Conservation (phyloP, 2,888 invertebrate genomes). For the Acanthosepion esculentum region DNA sequence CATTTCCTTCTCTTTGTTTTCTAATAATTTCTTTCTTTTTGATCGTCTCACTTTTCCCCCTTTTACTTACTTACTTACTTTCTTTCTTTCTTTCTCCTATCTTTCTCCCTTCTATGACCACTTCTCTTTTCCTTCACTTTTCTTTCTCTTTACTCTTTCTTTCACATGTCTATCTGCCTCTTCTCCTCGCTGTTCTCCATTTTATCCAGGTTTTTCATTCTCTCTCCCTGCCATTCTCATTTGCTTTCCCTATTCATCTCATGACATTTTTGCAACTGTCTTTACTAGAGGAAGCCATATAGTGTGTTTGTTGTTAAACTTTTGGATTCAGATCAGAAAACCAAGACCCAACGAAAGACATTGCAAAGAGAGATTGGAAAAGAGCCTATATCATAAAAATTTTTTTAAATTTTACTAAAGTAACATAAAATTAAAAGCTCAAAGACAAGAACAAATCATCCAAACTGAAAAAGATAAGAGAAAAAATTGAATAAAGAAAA, state of each 20-base stretch:
- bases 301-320: background rate
- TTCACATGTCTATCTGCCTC: background rate
- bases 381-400: background rate
- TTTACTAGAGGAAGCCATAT: background rate
- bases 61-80: no score
- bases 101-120: background rate
- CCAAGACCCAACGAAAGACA: background rate
- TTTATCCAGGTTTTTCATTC: background rate
- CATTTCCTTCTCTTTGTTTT: background rate
- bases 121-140: background rate
- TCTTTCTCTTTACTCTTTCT: no score
- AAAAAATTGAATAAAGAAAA: background rate
- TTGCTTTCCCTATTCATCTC: background rate
- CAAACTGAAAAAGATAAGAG: background rate
- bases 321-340: background rate
- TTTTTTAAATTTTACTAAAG: background rate
- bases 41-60: no score
- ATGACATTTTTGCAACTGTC: background rate
- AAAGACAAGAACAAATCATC: background rate
- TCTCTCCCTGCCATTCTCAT: background rate
- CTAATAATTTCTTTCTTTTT: background rate
- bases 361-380: background rate
- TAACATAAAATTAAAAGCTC: background rate
- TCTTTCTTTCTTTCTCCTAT: background rate
- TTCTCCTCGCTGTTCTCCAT: background rate